Evolutionary conservation across 2,888 invertebrate genomes (phyloP), one percentile per base, ranked within the genome.

Genomic region (Lottia scabra): DNA sequence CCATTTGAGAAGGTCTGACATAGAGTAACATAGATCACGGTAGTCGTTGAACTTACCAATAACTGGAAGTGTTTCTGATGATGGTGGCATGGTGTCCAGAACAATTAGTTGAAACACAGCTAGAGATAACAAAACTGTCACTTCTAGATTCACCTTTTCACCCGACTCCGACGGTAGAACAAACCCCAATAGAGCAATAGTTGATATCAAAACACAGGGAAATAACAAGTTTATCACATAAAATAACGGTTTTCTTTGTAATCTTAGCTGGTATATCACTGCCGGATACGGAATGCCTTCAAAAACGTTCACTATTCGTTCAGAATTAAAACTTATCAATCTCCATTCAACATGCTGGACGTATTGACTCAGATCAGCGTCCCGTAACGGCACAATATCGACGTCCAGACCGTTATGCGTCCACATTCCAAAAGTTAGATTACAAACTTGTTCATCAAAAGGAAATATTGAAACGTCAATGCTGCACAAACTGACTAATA

Each of bases 371-470:
- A 75, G 65, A 63, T 79, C 80, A 3, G 64, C 46, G 15, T 67
- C 30, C 15, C 72, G 67, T 8, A 44, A 30, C 30, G 73, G 75
- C 0, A 65, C 46, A 15, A 82, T 63, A 67, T 82, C 75, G 6
- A 83, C 44, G n/a, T 79, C 74, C 6, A 46, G 44, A 0, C 79
- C 80, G 46, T 73, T 74, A 63, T 83, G 98, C 83, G 98, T 98
- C 99, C 99, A 99, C 90, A 98, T 97, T 88, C 98, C 98, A 90
- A 98, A 98, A 92, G 98, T 96, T 95, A 98, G 96, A 90, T 96
- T 95, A 91, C 98, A 99, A 85, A 94, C 94, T 91, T 99, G 98
- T 91, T 97, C 97, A 91, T 98, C 98, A 91, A 98, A 87, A 0
- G 87, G 87, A 71, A 87, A 87, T 73, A 84, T 84, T 62, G 78